phyloP scores from a whole-genome alignment of 2,797 vertebrate genomes.

The Brotula barbata region DNA sequence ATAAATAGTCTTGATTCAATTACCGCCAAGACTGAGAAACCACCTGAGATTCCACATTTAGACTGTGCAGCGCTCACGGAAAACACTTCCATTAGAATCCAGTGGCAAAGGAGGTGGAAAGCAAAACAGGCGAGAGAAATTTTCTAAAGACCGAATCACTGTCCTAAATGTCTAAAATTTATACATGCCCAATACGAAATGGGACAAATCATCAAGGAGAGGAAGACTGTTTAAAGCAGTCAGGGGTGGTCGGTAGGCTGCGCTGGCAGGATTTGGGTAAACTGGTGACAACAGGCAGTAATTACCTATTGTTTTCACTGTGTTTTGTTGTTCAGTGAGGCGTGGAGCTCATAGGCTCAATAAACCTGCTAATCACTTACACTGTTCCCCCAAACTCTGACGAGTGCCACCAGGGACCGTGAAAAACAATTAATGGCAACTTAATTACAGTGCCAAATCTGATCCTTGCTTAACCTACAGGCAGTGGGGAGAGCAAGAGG shows the following conservation, averaged over 20 bases:
- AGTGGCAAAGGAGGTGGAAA: conserved; percentile 38
- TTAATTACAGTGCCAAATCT: conserved; percentile 69
- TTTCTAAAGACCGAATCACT: conserved; percentile 21
- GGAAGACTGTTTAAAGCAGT: conserved; percentile 11
- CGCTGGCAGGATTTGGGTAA: conserved; percentile 67
- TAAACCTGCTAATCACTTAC: conserved; percentile 61
- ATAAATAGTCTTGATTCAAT: conserved; percentile 73
- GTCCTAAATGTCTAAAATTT: no score
- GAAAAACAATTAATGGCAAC: conserved; percentile 72
- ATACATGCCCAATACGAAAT: no score
- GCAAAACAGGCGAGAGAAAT: conserved; percentile 38
- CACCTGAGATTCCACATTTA: conserved; percentile 71
- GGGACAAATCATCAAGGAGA: conserved; percentile 18
- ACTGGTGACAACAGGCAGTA: conserved; percentile 68
- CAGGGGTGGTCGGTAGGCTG: conserved; percentile 48
- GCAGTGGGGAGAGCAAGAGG: conserved; percentile 38
- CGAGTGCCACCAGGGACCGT: conserved; percentile 49
- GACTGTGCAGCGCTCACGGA: conserved; percentile 40
- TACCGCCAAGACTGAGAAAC: conserved; percentile 55
- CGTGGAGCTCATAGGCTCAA: conserved; percentile 61
- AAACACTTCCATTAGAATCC: conserved; percentile 39
- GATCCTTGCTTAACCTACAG: conserved; percentile 58
- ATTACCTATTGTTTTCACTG: conserved; percentile 72
- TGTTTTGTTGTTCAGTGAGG: conserved; percentile 71
- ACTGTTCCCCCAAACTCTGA: conserved; percentile 49